Conservation (phyloP, 2,888 invertebrate genomes). For the Microchrysa polita region DNA sequence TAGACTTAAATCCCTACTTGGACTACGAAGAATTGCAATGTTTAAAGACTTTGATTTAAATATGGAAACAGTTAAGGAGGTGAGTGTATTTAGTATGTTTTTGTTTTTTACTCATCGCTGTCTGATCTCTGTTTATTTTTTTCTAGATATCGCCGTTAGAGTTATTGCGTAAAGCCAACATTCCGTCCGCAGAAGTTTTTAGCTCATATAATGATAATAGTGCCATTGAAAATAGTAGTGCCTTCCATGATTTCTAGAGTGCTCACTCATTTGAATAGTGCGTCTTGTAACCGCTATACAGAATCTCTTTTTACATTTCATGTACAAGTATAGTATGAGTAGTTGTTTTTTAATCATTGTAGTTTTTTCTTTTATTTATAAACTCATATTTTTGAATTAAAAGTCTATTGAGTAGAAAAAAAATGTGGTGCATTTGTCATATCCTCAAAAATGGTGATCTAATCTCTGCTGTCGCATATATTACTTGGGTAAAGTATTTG, state of each 20-base stretch:
- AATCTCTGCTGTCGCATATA: too few relatives aligned
- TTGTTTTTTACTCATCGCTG: too few relatives aligned
- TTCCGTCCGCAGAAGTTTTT: constrained; percentile 50
- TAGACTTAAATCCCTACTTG: constrained; percentile 58
- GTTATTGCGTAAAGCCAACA: constrained; percentile 54
- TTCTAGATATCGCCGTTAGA: constrained; percentile 54
- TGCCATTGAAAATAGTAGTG: constrained; percentile 39
- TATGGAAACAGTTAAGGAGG: constrained; percentile 54
- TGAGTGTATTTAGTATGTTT: constrained; percentile 47
- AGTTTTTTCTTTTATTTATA: too few relatives aligned
- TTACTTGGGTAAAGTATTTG: too few relatives aligned
- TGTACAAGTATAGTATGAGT: too few relatives aligned
- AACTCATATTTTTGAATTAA: too few relatives aligned
- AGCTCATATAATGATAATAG: not conserved
- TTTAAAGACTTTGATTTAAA: constrained; percentile 58
- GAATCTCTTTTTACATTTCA: constrained; percentile 6
- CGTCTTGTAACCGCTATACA: too few relatives aligned
- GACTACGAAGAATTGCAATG: constrained; percentile 59
- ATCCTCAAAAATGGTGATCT: too few relatives aligned
- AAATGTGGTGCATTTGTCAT: too few relatives aligned
- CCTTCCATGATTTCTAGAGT: constrained; percentile 29
- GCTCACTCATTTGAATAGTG: not conserved
- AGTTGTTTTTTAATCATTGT: too few relatives aligned
- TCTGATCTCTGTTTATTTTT: too few relatives aligned
- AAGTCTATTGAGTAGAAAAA: too few relatives aligned